A percentile compares a stretch with the other conserved stretches of the same genome.
Evolutionary conservation across 2,113 vertebrate genomes (phyloP).

Genomic region (Seriola dumerili): DNA sequence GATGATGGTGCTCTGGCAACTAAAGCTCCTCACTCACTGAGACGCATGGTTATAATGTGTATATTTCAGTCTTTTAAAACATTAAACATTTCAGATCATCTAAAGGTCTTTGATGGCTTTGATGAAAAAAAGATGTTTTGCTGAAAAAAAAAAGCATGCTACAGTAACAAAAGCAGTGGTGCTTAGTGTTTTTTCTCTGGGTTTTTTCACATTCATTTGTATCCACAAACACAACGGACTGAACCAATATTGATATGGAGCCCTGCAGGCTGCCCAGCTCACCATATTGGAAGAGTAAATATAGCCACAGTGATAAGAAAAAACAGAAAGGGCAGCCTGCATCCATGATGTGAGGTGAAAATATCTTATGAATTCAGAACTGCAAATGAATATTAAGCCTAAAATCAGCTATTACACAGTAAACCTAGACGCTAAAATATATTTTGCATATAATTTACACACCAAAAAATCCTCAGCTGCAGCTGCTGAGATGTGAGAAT

Average conservation of each 20-base stretch:
- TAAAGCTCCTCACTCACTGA: constrained; percentile 16
- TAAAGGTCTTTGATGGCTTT: neutral
- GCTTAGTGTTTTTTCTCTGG: constrained; percentile 15
- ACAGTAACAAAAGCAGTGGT: constrained; percentile 43
- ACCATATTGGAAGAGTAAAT: constrained; percentile 77
- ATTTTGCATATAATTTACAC: neutral
- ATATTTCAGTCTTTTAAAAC: constrained; percentile 9
- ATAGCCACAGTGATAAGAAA: constrained; percentile 68
- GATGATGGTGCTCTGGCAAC: constrained; percentile 26
- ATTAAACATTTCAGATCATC: neutral
- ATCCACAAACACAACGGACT: constrained; percentile 71
- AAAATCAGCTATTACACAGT: neutral
- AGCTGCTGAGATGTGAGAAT: neutral
- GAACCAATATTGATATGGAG: constrained; percentile 81
- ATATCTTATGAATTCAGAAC: constrained; percentile 6
- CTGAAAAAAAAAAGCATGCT: constrained; percentile 32
- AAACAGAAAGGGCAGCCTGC: constrained; percentile 43
- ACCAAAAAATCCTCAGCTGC: neutral
- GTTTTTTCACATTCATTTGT: constrained; percentile 73
- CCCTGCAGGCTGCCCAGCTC: constrained; percentile 65
- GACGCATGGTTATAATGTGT: neutral
- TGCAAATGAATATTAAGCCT: neutral
- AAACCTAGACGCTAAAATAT: neutral
- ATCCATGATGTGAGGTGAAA: constrained; percentile 20
- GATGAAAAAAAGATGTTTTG: neutral